Evolutionary conservation across 2,888 invertebrate genomes (phyloP), one percentile per base, ranked within the genome.

Genomic region (Cataglyphis cursor): DNA sequence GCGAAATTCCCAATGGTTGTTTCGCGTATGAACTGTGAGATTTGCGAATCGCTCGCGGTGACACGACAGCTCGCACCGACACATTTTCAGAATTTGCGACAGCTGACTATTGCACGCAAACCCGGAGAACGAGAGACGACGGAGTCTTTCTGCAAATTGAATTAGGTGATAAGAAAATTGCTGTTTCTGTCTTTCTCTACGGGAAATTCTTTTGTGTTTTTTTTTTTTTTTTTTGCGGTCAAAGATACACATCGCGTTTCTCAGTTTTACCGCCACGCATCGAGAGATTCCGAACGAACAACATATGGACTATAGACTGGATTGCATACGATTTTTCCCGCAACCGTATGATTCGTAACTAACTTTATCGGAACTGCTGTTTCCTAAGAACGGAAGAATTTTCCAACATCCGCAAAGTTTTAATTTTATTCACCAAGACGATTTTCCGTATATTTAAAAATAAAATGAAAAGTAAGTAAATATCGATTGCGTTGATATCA

Each of bases 1-100:
- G 65, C 15, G 5, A 48, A 70, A 82, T 76, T 85, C 82, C 76
- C 73, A 18, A 10, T 24, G 64, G 72, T 81, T 83, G 57, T 76
- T 76, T 59, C 59, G 12, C 54, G 38, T 54, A 80, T 72, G 65
- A 80, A 62, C 57, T 61, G 57, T 65, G 80, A 80, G 82, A 78
- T 78, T 68, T 76, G 78, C 51, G 44, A 78, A 31, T 44, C 21
- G 73, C 78, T 35, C 44, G 18, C n/a, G 41, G 73, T 59, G 35
- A 59, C 57, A 65, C 57, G 35, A 59, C 57, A 65, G 8, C 35
- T 0, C 28, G 59, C 15, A 38, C 38, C 38, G 51, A 38, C 68
- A 44, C 44, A 70, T 59, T 35, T 70, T 70, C 72, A 4, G 18
- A 78, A 72, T 80, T 59, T 21, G 41, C 18, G 57, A 59, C 72